phyloP scores from a whole-genome alignment of 2,888 invertebrate species.

The Melanchra persicariae region DNA sequence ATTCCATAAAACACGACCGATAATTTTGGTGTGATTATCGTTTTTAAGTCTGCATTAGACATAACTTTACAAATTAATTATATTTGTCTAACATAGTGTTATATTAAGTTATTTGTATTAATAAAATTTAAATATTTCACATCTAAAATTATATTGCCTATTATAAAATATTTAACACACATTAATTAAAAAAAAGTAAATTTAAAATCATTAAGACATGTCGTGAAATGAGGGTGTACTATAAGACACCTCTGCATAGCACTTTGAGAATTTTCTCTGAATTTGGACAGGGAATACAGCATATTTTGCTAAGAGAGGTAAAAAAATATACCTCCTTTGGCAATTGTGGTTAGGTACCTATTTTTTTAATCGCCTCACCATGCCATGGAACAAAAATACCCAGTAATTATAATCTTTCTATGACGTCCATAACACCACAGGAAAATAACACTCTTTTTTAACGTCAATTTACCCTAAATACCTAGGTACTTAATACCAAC shows the following conservation, averaged over 20 bases:
- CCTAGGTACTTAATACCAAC: conserved; percentile 6
- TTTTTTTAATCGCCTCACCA: neutral
- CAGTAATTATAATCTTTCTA: neutral
- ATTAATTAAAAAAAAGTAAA: too few relatives aligned
- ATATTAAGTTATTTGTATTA: too few relatives aligned
- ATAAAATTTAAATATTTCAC: too few relatives aligned
- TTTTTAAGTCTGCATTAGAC: too few relatives aligned
- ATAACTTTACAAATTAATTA: too few relatives aligned
- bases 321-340: neutral
- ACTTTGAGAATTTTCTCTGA: too few relatives aligned
- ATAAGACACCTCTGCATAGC: neutral
- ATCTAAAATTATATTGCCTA: too few relatives aligned
- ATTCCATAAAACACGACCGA: too few relatives aligned
- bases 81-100: too few relatives aligned
- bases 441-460: conserved; percentile 19
- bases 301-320: neutral
- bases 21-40: too few relatives aligned
- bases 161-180: too few relatives aligned
- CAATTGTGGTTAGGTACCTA: neutral
- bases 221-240: neutral
- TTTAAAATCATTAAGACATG: too few relatives aligned
- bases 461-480: conserved; percentile 1
- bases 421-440: conserved; percentile 25
- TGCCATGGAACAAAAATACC: neutral
- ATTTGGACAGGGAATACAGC: neutral